Evolutionary conservation across 2,888 invertebrate genomes (phyloP).

Genomic region (Aleiodes alternator): DNA sequence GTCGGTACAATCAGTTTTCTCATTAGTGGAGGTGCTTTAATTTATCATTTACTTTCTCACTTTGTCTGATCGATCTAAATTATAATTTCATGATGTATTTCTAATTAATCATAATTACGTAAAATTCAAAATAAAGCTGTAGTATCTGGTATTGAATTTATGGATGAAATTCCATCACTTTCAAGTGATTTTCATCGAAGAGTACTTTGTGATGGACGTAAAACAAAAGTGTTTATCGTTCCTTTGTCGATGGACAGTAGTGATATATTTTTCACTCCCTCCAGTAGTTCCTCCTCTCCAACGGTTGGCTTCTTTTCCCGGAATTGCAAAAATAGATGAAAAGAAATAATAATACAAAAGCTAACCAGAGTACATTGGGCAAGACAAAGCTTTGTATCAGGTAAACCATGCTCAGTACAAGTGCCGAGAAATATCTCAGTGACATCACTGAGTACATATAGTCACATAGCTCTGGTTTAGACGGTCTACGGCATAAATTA

Average conservation of each 20-base stretch:
- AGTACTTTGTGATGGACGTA: too few species aligned
- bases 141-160: too few species aligned
- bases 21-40: slow-evolving; percentile 40
- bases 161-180: too few species aligned
- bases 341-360: slow-evolving; percentile 49
- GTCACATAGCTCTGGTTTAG: slow-evolving; percentile 40
- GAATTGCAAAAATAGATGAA: slow-evolving; percentile 35
- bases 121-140: too few species aligned
- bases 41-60: background rate
- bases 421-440: slow-evolving; percentile 45
- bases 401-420: slow-evolving; percentile 50
- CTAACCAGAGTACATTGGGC: slow-evolving; percentile 56
- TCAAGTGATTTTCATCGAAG: too few species aligned
- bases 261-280: background rate
- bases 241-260: too few species aligned
- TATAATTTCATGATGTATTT: background rate
- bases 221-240: too few species aligned
- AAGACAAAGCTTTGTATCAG: slow-evolving; percentile 53
- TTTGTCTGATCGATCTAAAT: background rate
- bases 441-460: slow-evolving; percentile 45
- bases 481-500: slow-evolving; percentile 63
- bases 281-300: slow-evolving; percentile 7
- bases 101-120: too few species aligned
- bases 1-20: slow-evolving; percentile 41
- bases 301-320: slow-evolving; percentile 24